phyloP scores from a whole-genome alignment of 1,140 invertebrate species.

The Andricus grossulariae region DNA sequence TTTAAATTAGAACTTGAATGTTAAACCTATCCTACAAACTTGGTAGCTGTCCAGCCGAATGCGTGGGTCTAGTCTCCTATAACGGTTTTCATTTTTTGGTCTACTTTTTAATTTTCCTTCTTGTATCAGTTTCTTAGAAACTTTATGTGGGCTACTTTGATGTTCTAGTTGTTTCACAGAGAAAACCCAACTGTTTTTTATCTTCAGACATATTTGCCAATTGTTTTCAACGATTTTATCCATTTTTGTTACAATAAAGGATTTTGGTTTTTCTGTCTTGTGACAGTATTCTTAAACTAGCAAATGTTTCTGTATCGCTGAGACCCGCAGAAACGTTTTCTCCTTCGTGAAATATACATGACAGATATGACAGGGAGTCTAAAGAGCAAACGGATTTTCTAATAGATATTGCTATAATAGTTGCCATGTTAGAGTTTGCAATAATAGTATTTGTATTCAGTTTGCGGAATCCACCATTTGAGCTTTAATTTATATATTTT shows the following conservation, averaged over 20 bases:
- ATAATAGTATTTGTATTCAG: constrained; percentile 6
- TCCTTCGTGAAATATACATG: background rate
- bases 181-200: no score
- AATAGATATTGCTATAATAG: background rate
- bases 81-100: background rate
- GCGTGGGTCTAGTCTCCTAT: constrained; percentile 11
- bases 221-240: no score
- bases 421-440: background rate
- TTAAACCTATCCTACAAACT: background rate
- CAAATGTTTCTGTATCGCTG: background rate
- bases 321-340: background rate
- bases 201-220: no score
- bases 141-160: no score
- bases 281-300: background rate
- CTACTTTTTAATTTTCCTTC: background rate
- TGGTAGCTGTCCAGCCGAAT: background rate
- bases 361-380: background rate
- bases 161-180: no score
- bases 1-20: constrained; percentile 24
- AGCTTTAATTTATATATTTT: background rate
- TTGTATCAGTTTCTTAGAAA: background rate
- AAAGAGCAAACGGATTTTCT: background rate
- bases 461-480: constrained; percentile 10
- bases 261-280: no score
- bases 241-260: no score